These are phyloP conservation scores for Apomyelois bistriatella DNA, from an alignment of 2,888 invertebrate species.

Conservation along the genomic window DNA sequence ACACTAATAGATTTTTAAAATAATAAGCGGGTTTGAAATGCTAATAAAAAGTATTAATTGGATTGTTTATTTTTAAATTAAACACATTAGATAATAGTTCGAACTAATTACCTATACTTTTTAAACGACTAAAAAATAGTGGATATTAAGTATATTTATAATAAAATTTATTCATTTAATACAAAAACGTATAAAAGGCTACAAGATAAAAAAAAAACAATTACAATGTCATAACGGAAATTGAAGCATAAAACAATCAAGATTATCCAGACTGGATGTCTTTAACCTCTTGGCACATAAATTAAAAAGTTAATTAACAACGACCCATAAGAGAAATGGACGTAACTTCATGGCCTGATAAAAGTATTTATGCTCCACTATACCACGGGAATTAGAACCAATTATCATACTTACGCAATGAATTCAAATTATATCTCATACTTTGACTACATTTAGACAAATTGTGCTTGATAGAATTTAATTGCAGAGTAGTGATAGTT, in stretches of 20 bases:
- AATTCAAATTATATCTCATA: slow-evolving; percentile 19
- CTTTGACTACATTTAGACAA: slow-evolving; percentile 10
- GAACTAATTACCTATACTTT: no score
- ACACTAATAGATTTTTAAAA: no score
- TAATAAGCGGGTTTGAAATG: no score
- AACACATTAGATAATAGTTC: no score
- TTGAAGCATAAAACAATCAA: background rate
- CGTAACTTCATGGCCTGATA: slow-evolving; percentile 14
- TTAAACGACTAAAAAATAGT: no score
- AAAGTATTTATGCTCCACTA: slow-evolving; percentile 16
- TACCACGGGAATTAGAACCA: slow-evolving; percentile 35
- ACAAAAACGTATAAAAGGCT: no score
- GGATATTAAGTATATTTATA: no score
- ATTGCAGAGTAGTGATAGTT: slow-evolving; percentile 1
- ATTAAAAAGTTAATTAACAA: slow-evolving; percentile 20
- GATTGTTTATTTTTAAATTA: no score
- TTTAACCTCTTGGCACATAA: slow-evolving; percentile 3
- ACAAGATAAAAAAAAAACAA: no score
- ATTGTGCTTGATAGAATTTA: slow-evolving; percentile 9
- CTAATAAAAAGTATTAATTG: no score
- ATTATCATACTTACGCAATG: slow-evolving; percentile 47
- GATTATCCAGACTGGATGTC: background rate
- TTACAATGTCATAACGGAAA: no score
- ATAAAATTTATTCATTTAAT: no score
- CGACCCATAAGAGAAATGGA: slow-evolving; percentile 16